These are phyloP conservation scores for Cynaeus angustus DNA, from an alignment of 2,888 invertebrate species.

Conservation along the genomic window DNA sequence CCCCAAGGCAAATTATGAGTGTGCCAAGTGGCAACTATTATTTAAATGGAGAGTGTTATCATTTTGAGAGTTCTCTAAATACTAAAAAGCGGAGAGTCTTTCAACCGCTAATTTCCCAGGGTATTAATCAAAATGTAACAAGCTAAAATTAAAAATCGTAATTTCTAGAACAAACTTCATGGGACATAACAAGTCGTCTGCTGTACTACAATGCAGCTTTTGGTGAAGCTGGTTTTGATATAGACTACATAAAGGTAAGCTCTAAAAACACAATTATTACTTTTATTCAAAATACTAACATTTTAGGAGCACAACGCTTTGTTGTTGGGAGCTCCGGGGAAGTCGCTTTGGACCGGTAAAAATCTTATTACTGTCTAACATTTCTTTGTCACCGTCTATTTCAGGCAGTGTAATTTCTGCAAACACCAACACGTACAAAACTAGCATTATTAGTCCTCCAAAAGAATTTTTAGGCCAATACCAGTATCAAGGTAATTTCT, in stretches of 20 bases:
- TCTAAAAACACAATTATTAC: no score
- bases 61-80: slow-evolving; percentile 12
- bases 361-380: no score
- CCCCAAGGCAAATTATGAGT: slow-evolving; percentile 21
- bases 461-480: no score
- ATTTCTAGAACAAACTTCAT: neutral
- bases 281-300: neutral
- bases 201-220: slow-evolving; percentile 40
- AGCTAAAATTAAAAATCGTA: no score
- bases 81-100: neutral
- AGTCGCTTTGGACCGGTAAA: slow-evolving; percentile 9
- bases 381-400: no score
- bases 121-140: neutral
- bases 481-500: no score
- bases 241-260: slow-evolving; percentile 30
- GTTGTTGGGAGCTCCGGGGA: slow-evolving; percentile 32
- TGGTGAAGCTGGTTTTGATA: slow-evolving; percentile 42
- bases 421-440: no score
- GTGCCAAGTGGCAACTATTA: neutral
- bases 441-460: no score
- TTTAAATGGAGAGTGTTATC: slow-evolving; percentile 25
- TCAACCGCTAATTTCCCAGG: no score
- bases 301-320: slow-evolving; percentile 21
- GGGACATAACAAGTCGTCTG: neutral
- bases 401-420: no score